Base-by-base conservation (phyloP, 1,140 invertebrate genomes). In the Euschistus heros region DNA sequence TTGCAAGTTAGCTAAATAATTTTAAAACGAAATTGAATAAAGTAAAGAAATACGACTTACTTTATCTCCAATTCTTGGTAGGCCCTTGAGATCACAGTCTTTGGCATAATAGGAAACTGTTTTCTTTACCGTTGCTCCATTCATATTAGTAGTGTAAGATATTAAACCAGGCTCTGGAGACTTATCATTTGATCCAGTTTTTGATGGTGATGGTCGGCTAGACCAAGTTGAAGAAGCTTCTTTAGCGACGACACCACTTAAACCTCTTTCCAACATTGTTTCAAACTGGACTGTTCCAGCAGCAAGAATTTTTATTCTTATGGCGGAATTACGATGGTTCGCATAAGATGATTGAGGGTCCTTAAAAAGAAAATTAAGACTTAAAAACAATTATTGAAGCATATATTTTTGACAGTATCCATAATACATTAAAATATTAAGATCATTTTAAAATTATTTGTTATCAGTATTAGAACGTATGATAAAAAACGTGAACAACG, bases 261-360 rank as follows among this genome's bases (percentile, higher is more conserved):
- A 77, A 70, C 84, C 82, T 70, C 81, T 83, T 72, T 91, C 89
- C 70, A 89, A 79, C 54, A 89, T 76, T 42, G 83, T 85, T 78
- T 93, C 90, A 78, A 93, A 93, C 71, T 88, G 84, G 61, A 97
- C 90, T 65, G 87, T 88, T 68, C 92, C 92, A 24, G 82, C 74
- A 24, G 86, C 82, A 69, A 97, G 78, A 75, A 88, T 86, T 76
- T 90, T 91, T 70, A 98, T 93, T 69, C 95, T 85, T 71, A 94
- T 94, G 62, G 91, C 94, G 77, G 90, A 89, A 75, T 91, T 86
- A 72, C 91, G 80, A 70, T 80, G 79, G 72, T 83, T 81, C 69
- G 82, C 82, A 75, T 85, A 87, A 67, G 84, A 82, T 62, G 84
- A 79, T 52, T 83, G 81, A 15, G 86, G 85, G 74, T 89, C 87